A percentile compares a stretch with the other conserved stretches of the same genome.
phyloP scores from a whole-genome alignment of 2,113 vertebrate species.

The Labrus mixtus region DNA sequence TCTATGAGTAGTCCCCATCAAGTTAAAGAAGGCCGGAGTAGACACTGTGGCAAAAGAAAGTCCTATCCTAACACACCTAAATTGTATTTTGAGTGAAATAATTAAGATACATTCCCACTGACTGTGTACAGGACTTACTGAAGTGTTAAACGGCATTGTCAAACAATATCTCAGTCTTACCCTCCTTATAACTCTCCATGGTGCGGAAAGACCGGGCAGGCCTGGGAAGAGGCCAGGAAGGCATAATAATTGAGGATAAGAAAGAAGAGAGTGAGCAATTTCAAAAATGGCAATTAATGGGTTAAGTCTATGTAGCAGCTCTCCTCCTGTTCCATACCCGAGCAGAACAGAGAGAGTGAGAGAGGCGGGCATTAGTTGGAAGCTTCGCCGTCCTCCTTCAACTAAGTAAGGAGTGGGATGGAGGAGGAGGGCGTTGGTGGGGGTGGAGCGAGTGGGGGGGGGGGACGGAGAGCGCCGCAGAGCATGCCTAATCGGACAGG shows the following conservation, averaged over 20 bases:
- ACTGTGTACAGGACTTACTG: no score
- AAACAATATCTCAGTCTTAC: background rate
- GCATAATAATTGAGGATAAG: background rate
- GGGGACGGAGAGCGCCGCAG: conserved; percentile 77
- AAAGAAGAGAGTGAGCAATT: no score
- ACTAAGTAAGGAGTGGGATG: conserved; percentile 73
- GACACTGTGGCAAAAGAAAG: background rate
- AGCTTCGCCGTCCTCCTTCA: conserved; percentile 74
- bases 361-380: conserved; percentile 61
- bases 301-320: conserved; percentile 62
- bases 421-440: conserved; percentile 55
- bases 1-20: background rate
- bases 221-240: background rate
- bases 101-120: background rate
- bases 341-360: conserved; percentile 29
- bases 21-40: background rate
- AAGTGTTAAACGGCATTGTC: background rate
- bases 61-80: background rate
- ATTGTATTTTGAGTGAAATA: background rate
- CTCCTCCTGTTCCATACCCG: conserved; percentile 12
- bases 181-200: background rate
- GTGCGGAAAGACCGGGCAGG: background rate
- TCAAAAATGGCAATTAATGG: conserved; percentile 33
- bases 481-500: conserved; percentile 92
- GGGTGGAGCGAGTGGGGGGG: conserved; percentile 49